phyloP scores from a whole-genome alignment of 2,888 invertebrate genomes.

The Watsonalla cultraria region DNA sequence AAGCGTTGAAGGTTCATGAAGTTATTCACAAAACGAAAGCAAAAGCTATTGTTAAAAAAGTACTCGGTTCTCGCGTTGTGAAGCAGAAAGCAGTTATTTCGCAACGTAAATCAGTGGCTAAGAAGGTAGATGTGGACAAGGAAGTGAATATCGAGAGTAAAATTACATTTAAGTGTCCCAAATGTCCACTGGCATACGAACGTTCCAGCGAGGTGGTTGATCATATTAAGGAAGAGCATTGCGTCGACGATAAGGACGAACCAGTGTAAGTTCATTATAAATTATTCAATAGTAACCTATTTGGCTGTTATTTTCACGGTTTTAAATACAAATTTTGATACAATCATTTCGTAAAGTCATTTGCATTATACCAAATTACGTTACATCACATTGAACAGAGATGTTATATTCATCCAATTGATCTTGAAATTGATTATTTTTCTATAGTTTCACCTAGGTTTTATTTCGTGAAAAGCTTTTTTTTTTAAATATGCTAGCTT shows the following conservation, averaged over 20 bases:
- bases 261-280: conserved; percentile 41
- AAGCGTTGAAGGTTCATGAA: conserved; percentile 41
- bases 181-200: conserved; percentile 36
- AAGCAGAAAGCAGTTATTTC: conserved; percentile 9
- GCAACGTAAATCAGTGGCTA: conserved; percentile 6
- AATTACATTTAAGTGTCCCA: conserved; percentile 50
- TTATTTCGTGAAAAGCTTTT: too few species aligned
- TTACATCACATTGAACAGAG: too few species aligned
- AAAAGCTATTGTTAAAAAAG: conserved; percentile 7
- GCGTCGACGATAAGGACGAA: conserved; percentile 26
- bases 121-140: neutral
- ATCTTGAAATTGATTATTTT: too few species aligned
- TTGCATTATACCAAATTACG: too few species aligned
- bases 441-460: too few species aligned
- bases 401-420: too few species aligned
- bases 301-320: too few species aligned
- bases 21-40: conserved; percentile 24
- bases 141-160: conserved; percentile 9
- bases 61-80: neutral
- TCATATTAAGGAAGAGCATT: conserved; percentile 55
- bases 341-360: too few species aligned
- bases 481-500: too few species aligned
- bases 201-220: conserved; percentile 43
- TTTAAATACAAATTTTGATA: too few species aligned
- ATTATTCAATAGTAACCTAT: neutral